Evolutionary conservation across 2,797 vertebrate species (phyloP), one percentile per base, ranked within the genome.

Genomic region (Pseudotriccus pelzelni): DNA sequence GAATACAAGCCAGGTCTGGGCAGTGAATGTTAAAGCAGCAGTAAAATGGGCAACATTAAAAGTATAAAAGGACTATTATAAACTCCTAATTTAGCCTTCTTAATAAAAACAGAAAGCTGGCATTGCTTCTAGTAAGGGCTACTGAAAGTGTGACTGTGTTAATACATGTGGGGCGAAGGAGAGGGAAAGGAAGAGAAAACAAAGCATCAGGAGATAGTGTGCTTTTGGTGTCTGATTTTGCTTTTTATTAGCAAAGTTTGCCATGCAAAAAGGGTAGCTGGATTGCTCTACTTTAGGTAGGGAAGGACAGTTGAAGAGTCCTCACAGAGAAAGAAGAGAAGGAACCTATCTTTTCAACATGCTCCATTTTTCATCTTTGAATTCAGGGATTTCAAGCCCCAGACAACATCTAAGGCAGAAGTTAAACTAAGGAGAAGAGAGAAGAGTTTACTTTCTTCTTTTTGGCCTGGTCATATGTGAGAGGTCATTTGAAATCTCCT

Each of bases 31-130:
- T 96, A 97, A 95, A 96, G 85, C 55, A 89, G 96, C 84, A 97
- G 94, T 96, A 97, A 95, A 97, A 96, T 76, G 53, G 79, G 94
- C 88, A 97, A 94, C 68, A 92, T 90, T 95, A 70, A 66, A 89
- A 95, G 92, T 96, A 97, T 96, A 95, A 97, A 97, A 96, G 93
- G 90, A 69, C 96, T 94, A 90, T 96, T 97, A 94, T 91, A 94
- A 97, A 96, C 77, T 96, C 82, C 87, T 93, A 91, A 84, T 93
- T 94, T 77, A 87, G 80, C 43, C 89, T 94, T 96, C 92, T 96
- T 94, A 96, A 96, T 93, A 94, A 93, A 94, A 90, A 82, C 77
- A 79, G 89, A 96, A 93, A 96, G 88, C 67, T 94, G 77, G 64
- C 86, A 90, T 79, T 96, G 76, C 92, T 95, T 91, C 81, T 75